A percentile compares a stretch with the other conserved stretches of the same genome.
These are phyloP conservation scores for Melanotus villosus DNA, from an alignment of 2,888 invertebrate species.

Conservation along the genomic window DNA sequence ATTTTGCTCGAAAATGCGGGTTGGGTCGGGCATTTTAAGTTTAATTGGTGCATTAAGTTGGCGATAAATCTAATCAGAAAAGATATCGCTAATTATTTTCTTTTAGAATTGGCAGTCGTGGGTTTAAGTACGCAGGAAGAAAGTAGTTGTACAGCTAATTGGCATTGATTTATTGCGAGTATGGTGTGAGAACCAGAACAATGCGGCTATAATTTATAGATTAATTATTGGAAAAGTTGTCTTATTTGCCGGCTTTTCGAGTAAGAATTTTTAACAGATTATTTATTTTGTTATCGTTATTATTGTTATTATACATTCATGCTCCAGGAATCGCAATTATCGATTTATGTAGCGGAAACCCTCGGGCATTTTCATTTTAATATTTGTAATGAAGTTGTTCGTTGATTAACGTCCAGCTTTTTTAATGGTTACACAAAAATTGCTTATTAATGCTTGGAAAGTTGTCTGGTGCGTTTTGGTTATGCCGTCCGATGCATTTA, in stretches of 20 bases:
- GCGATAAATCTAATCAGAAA: slow-evolving; percentile 49
- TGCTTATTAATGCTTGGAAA: slow-evolving; percentile 5
- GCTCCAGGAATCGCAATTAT: slow-evolving; percentile 16
- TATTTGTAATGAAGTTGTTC: slow-evolving; percentile 23
- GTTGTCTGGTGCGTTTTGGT: not conserved
- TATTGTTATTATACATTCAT: slow-evolving; percentile 28
- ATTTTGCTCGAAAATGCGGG: slow-evolving; percentile 21
- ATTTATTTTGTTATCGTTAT: slow-evolving; percentile 10
- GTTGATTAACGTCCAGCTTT: slow-evolving; percentile 18
- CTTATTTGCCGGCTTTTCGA: slow-evolving; percentile 28
- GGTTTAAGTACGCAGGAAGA: slow-evolving; percentile 52
- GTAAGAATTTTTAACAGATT: not conserved
- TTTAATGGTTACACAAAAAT: slow-evolving; percentile 1
- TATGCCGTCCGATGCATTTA: not conserved
- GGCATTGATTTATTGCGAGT: slow-evolving; percentile 54
- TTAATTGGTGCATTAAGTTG: slow-evolving; percentile 50
- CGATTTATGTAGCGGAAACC: slow-evolving; percentile 15
- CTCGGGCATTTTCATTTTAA: slow-evolving; percentile 18
- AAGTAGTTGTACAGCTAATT: slow-evolving; percentile 53
- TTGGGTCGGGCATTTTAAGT: slow-evolving; percentile 44
- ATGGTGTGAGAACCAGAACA: slow-evolving; percentile 55
- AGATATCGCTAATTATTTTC: slow-evolving; percentile 54
- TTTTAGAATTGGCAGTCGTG: slow-evolving; percentile 51
- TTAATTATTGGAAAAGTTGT: slow-evolving; percentile 51
- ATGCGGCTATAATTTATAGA: slow-evolving; percentile 54